phyloP scores from a whole-genome alignment of 2,113 vertebrate species.

The Parotia lawesii region DNA sequence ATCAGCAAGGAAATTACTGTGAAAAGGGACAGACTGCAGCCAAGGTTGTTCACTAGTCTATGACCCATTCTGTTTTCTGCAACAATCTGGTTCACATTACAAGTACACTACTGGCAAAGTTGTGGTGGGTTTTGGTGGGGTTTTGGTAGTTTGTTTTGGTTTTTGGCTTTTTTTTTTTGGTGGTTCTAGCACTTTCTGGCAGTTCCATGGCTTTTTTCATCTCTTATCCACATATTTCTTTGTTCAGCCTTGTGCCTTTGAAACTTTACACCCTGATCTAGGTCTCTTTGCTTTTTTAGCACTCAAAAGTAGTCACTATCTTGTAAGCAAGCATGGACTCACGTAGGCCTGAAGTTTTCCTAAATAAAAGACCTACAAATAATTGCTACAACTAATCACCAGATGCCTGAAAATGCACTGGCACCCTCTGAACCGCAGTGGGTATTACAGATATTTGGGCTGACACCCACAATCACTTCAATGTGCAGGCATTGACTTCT shows the following conservation, averaged over 20 bases:
- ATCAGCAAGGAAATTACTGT: neutral
- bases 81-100: neutral
- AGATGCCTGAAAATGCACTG: neutral
- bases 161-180: neutral
- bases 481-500: neutral
- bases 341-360: neutral
- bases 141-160: neutral
- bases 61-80: neutral
- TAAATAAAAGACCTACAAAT: neutral
- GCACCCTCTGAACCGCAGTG: neutral
- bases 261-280: conserved; percentile 56
- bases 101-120: neutral
- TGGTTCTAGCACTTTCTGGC: conserved; percentile 30
- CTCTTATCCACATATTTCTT: conserved; percentile 51
- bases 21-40: neutral
- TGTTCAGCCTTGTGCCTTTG: conserved; percentile 55
- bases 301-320: neutral
- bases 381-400: neutral
- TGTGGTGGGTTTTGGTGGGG: neutral
- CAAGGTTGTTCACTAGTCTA: neutral
- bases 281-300: conserved; percentile 44
- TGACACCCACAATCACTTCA: conserved; percentile 50
- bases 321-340: neutral
- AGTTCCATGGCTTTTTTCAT: conserved; percentile 57
- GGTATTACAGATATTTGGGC: neutral